Percentiles rank a stretch among this genome's conserved stretches.
These are phyloP conservation scores for Drosophila lacteicornis DNA, from an alignment of 1,140 invertebrate genomes.

Conservation along the genomic window DNA sequence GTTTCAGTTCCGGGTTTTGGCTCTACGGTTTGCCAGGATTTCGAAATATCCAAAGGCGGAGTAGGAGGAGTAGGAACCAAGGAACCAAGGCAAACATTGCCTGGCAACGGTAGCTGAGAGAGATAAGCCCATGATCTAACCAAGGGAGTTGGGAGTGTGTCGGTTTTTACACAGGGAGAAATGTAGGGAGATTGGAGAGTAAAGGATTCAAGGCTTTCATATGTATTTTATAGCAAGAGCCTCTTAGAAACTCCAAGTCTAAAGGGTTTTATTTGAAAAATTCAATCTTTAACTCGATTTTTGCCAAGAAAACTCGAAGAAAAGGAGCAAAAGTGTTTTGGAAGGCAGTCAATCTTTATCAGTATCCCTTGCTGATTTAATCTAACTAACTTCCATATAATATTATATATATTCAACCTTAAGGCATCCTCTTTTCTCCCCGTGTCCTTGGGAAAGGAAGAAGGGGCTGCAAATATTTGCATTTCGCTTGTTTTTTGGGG, in stretches of 20 bases:
- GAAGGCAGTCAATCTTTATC: too few species aligned
- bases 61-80: constrained; percentile 12
- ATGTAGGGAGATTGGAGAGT: background rate
- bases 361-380: too few species aligned
- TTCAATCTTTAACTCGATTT: background rate
- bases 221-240: background rate
- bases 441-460: background rate
- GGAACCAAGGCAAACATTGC: constrained; percentile 32
- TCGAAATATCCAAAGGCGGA: background rate
- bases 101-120: constrained; percentile 34
- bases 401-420: too few species aligned
- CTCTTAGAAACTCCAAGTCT: background rate
- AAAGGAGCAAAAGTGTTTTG: too few species aligned
- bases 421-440: background rate
- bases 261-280: too few species aligned
- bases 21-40: constrained; percentile 1
- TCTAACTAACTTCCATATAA: too few species aligned
- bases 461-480: constrained; percentile 67
- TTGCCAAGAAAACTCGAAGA: too few species aligned
- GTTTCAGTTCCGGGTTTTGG: constrained; percentile 25
- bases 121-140: constrained; percentile 28
- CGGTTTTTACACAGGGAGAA: constrained; percentile 1
- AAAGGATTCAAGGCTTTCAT: background rate
- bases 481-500: constrained; percentile 60
- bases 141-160: background rate